Percentiles rank a stretch among this genome's conserved stretches.
Evolutionary conservation across 1,140 invertebrate genomes (phyloP).

Genomic region (Drosophila arizonae): DNA sequence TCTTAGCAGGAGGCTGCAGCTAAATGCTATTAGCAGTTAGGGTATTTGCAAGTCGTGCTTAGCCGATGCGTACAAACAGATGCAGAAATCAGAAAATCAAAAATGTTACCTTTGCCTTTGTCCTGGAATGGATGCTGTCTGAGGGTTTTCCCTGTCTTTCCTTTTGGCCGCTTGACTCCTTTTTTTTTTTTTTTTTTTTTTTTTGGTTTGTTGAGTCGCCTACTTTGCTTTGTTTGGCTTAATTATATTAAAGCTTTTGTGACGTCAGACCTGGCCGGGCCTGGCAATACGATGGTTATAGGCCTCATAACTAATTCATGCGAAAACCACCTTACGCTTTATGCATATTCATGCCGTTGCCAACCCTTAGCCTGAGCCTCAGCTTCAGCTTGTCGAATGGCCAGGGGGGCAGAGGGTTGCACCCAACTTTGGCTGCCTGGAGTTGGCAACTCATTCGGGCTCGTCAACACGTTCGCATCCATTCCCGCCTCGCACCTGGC

Average conservation of each 20-base stretch:
- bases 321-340: conserved; percentile 56
- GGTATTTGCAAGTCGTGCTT: background rate
- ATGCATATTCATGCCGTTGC: conserved; percentile 66
- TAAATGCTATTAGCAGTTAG: background rate
- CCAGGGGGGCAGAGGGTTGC: background rate
- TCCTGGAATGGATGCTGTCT: background rate
- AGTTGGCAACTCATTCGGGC: conserved; percentile 30
- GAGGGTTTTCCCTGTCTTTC: background rate
- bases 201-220: conserved; percentile 16
- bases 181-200: background rate
- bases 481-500: conserved; percentile 19
- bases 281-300: conserved; percentile 54
- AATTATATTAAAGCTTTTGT: conserved; percentile 57
- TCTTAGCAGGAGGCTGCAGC: background rate
- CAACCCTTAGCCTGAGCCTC: background rate
- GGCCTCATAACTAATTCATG: conserved; percentile 72
- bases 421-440: background rate
- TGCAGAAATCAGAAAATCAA: background rate
- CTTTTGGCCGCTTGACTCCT: background rate
- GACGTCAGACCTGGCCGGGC: conserved; percentile 12
- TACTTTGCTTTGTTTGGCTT: conserved; percentile 30
- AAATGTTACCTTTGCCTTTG: background rate
- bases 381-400: background rate
- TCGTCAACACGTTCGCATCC: conserved; percentile 54
- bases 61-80: background rate